These are phyloP conservation scores for Chironomus tepperi DNA, from an alignment of 1,140 invertebrate genomes.

Conservation along the genomic window DNA sequence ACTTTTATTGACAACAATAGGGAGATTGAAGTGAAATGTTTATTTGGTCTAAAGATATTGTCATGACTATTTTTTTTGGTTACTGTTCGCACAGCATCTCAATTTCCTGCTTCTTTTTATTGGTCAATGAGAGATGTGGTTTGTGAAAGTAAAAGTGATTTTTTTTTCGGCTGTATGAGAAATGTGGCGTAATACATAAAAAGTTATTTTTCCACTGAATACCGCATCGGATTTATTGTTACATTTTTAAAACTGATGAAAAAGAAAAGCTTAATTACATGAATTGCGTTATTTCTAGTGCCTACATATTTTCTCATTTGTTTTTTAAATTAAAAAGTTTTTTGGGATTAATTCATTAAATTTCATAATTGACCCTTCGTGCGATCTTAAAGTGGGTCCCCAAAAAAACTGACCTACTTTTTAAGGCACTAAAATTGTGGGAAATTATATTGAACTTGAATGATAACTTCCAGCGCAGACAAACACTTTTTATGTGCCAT, in stretches of 20 bases:
- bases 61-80: not conserved
- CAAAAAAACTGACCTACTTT: too few species aligned
- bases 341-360: not conserved
- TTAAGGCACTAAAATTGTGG: too few species aligned
- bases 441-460: not conserved
- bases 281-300: too few species aligned
- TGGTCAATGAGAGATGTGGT: not conserved
- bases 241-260: not conserved
- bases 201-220: not conserved
- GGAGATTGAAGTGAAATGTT: not conserved
- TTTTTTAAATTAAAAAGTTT: too few species aligned
- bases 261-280: too few species aligned
- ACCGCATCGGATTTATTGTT: not conserved
- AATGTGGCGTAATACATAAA: not conserved
- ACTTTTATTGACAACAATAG: too few species aligned
- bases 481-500: too few species aligned
- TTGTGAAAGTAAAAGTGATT: conserved; percentile 11
- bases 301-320: too few species aligned
- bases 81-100: not conserved
- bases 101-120: not conserved
- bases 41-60: not conserved
- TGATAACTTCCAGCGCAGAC: too few species aligned
- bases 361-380: not conserved
- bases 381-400: too few species aligned
- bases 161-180: not conserved